A percentile compares a stretch with the other conserved stretches of the same genome.
These are phyloP conservation scores for Polyommatus iphigenia DNA, from an alignment of 2,888 invertebrate genomes.

Conservation along the genomic window DNA sequence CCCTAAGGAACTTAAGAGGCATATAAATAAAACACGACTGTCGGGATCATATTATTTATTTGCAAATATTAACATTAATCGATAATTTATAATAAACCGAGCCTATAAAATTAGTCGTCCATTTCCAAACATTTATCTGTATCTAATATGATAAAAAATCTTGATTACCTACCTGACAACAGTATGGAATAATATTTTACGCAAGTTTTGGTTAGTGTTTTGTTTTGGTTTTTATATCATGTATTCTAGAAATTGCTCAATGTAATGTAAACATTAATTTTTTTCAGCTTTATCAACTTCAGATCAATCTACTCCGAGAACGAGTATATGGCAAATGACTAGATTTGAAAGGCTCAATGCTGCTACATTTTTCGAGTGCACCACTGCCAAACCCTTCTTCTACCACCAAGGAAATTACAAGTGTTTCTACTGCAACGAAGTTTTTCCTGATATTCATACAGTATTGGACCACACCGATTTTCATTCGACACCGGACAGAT, in stretches of 20 bases:
- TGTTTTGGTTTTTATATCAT: slow-evolving; percentile 38
- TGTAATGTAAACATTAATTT: slow-evolving; percentile 41
- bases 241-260: background rate
- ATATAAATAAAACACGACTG: slow-evolving; percentile 53
- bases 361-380: slow-evolving; percentile 65
- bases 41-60: background rate
- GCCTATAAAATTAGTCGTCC: slow-evolving; percentile 44
- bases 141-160: background rate
- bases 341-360: slow-evolving; percentile 70
- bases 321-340: slow-evolving; percentile 75
- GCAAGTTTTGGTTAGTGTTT: slow-evolving; percentile 34
- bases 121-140: background rate
- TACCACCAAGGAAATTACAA: slow-evolving; percentile 74
- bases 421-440: slow-evolving; percentile 70
- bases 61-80: background rate
- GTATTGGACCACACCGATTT: slow-evolving; percentile 58
- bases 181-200: background rate
- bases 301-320: slow-evolving; percentile 56
- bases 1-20: slow-evolving; percentile 58
- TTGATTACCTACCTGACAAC: background rate
- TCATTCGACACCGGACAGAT: slow-evolving; percentile 59
- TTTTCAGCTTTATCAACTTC: slow-evolving; percentile 51
- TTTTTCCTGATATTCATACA: slow-evolving; percentile 65
- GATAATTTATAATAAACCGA: slow-evolving; percentile 42
- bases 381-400: slow-evolving; percentile 67